These are phyloP conservation scores for Rhyacophila evoluta DNA, from an alignment of 2,888 invertebrate species.

Conservation along the genomic window DNA sequence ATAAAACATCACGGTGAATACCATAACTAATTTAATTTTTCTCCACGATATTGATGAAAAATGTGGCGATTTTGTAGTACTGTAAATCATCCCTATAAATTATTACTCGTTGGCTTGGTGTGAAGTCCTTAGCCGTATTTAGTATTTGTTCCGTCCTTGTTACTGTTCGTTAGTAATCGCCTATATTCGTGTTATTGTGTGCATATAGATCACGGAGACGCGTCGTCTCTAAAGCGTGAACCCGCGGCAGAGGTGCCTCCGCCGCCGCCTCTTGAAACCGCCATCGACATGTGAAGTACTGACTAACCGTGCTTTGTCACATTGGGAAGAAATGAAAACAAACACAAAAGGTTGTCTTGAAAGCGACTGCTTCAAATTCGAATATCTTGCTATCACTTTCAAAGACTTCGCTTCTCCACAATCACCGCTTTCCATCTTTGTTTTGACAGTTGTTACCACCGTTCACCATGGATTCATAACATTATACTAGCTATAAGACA, in stretches of 20 bases:
- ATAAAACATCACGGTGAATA: too few relatives aligned
- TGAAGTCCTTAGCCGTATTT: not conserved
- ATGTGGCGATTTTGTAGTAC: too few relatives aligned
- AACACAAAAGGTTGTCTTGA: not conserved
- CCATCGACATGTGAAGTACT: slow-evolving; percentile 50
- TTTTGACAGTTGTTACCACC: not conserved
- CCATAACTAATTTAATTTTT: too few relatives aligned
- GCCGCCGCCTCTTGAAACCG: slow-evolving; percentile 52
- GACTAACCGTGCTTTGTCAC: not conserved
- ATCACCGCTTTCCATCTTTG: not conserved
- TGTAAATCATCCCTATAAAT: too few relatives aligned
- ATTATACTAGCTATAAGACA: too few relatives aligned
- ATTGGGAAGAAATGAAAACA: not conserved
- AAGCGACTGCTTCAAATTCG: not conserved
- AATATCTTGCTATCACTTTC: not conserved
- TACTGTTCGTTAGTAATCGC: not conserved
- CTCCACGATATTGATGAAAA: too few relatives aligned
- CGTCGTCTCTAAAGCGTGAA: slow-evolving; percentile 43
- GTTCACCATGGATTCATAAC: not conserved
- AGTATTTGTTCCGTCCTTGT: not conserved
- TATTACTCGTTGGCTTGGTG: too few relatives aligned
- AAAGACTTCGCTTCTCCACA: not conserved
- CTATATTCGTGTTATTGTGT: slow-evolving; percentile 28
- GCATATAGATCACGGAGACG: slow-evolving; percentile 49
- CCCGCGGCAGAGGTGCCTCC: slow-evolving; percentile 34